Evolutionary conservation across 92 coral and sea anemone species (phyloP).

Genomic region (Zoanthus sansibaricus): DNA sequence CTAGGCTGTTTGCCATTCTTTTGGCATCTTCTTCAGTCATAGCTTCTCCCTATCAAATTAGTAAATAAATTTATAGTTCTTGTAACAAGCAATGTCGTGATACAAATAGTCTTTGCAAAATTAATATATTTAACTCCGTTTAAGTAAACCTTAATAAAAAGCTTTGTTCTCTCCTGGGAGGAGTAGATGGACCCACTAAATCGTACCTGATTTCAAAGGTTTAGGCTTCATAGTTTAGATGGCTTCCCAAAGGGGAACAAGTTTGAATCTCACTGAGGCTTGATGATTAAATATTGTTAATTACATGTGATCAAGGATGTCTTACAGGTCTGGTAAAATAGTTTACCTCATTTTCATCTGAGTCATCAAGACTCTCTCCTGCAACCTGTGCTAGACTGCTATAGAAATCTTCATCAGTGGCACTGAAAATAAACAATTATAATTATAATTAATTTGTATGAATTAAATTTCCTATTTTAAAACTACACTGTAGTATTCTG

Average conservation of each 20-base stretch:
- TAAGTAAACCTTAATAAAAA: too few species aligned
- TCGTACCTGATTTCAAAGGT: background rate
- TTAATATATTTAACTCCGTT: background rate
- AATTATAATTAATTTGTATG: too few species aligned
- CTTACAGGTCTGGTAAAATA: background rate
- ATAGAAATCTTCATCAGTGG: conserved; percentile 95
- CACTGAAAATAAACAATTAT: conserved; percentile 53
- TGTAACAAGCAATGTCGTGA: too few species aligned
- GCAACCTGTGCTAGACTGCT: conserved; percentile 93
- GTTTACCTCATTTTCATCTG: conserved; percentile 60
- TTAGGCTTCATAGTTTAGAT: too few species aligned
- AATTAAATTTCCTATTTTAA: too few species aligned
- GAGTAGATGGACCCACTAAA: background rate
- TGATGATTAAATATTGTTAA: too few species aligned
- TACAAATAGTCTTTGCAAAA: background rate
- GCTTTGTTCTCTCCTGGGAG: too few species aligned
- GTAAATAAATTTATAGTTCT: background rate
- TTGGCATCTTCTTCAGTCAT: conserved; percentile 92
- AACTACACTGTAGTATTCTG: too few species aligned
- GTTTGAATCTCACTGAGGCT: too few species aligned
- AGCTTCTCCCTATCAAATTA: conserved; percentile 48
- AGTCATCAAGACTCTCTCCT: conserved; percentile 77
- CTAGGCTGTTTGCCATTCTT: conserved; percentile 87
- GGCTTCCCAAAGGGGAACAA: too few species aligned
- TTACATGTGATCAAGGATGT: too few species aligned